Base-by-base conservation (phyloP, 2,888 invertebrate genomes). In the Drosophila siamana region DNA sequence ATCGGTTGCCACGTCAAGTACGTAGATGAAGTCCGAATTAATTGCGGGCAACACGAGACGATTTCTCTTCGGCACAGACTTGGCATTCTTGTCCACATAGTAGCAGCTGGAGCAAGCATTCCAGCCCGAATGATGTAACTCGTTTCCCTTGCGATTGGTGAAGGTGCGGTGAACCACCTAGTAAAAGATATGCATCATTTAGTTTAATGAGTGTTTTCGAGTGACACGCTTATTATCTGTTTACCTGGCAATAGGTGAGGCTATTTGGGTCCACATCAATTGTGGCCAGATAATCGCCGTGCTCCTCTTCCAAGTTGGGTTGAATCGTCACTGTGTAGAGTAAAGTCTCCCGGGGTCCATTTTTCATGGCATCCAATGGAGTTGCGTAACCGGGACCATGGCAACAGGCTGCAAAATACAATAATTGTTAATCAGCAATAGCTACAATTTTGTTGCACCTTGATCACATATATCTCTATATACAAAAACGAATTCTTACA, bases 101-200 rank as follows among this genome's bases (percentile, higher is more conserved):
- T 96, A 94, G 91, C 98, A 99, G 91, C 98, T 98, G 78, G 98
- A 98, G 91, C 99, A 99, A 0, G 97, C 95, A 91, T 99, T 99
- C 99, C 99, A 99, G 0, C 99, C 99, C 41, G 96, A 95, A 91
- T 99, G 99, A 91, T 99, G 99, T 0, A 99, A 92, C 91, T 99
- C 99, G 88, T 99, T 97, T 0, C 95, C 96, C 3, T 93, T 92
- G 69, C 95, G 92, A 7, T 95, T 96, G 84, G 98, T 96, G 83
- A 95, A 94, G 0, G 98, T 94, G 16, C 98, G 95, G 90, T 97
- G 96, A 44, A 99, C 95, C 4, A 99, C 95, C 98, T 98, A 19
- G 3, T 19, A 90, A 16, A 4, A 30, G 7, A 15, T 68, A 70
- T 47, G 9, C 36, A 13, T 22, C 36, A n/a, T 19, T 30, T 16